Evolutionary conservation across 1,140 invertebrate genomes (phyloP), one percentile per base, ranked within the genome.

Genomic region (Acyrthosiphon pisum): DNA sequence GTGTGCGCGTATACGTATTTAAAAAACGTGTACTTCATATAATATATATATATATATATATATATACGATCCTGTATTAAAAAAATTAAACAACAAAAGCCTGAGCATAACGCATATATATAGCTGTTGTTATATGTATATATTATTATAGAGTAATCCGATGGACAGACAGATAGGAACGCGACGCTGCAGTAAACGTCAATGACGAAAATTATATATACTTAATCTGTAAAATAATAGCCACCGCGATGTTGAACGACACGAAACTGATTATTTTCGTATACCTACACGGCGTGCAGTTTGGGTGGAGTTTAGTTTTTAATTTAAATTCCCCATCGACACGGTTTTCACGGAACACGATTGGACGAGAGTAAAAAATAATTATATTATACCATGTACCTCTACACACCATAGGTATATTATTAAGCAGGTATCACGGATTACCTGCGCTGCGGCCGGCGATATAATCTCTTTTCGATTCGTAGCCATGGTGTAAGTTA

Each of bases 201-300:
- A 41, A 84, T 41, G 83, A 84, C 0, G 37, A 84, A 84, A 84
- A 84, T 84, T 41, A 84, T 84, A 44, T 41, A 26, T 23, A 84
- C 23, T 84, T 84, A 84, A 84, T 84, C 83, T 84, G 83, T 84
- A 84, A 84, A 84, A 84, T 84, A 84, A 84, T 41, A 84, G 83
- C 41, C 83, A 3, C 37, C 41, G 35, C n/a, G 35, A 84, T 68
- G 4, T 4, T n/a, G 60, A 41, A 84, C 37, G 9, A 41, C 81
- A 84, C 37, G 20, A 84, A 26, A 41, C 83, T 26, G 83, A 84
- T 84, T 83, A 37, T 83, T 83, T 84, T 41, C 81, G 20, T 26
- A 22, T 53, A 23, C 50, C 50, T 50, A 41, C 83, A 26, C 35
- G 22, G 8, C 48, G 0, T 44, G 37, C 37, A 84, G 60, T 76